A percentile compares a stretch with the other conserved stretches of the same genome.
Evolutionary conservation across 1,140 invertebrate species (phyloP).

Genomic region (Drosophila kikkawai): DNA sequence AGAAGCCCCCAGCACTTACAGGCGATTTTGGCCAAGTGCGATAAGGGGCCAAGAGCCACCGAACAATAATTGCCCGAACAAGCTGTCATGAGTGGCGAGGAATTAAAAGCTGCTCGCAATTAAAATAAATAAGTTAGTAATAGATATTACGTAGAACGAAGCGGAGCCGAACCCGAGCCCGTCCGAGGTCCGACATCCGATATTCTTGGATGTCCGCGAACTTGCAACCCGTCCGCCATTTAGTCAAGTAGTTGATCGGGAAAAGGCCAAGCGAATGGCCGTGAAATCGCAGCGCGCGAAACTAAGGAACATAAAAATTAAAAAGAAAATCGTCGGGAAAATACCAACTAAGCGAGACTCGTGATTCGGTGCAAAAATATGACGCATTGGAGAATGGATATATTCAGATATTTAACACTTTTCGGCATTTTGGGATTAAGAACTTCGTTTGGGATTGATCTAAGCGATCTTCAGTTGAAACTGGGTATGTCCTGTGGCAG

Average conservation of each 20-base stretch:
- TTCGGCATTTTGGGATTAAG: slow-evolving; percentile 26
- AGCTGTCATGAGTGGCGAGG: slow-evolving; percentile 66
- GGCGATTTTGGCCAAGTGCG: slow-evolving; percentile 42
- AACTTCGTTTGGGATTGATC: background rate
- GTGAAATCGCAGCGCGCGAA: slow-evolving; percentile 42
- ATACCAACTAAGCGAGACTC: slow-evolving; percentile 21
- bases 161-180: slow-evolving; percentile 26
- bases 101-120: slow-evolving; percentile 77
- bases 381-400: slow-evolving; percentile 33
- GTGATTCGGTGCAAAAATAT: slow-evolving; percentile 35
- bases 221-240: slow-evolving; percentile 42
- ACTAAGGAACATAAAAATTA: slow-evolving; percentile 16
- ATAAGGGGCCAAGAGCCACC: slow-evolving; percentile 17
- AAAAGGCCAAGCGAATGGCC: slow-evolving; percentile 68
- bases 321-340: slow-evolving; percentile 25
- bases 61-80: slow-evolving; percentile 68
- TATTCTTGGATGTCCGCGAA: slow-evolving; percentile 39
- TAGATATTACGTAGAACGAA: slow-evolving; percentile 72
- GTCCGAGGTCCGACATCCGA: slow-evolving; percentile 21
- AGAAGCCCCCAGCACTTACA: slow-evolving; percentile 59
- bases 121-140: slow-evolving; percentile 81
- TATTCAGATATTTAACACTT: slow-evolving; percentile 1
- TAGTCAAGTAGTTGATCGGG: slow-evolving; percentile 62
- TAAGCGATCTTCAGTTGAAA: slow-evolving; percentile 16
- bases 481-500: slow-evolving; percentile 16